These are phyloP conservation scores for Sphinx pinastri DNA, from an alignment of 2,888 invertebrate genomes.

Conservation along the genomic window DNA sequence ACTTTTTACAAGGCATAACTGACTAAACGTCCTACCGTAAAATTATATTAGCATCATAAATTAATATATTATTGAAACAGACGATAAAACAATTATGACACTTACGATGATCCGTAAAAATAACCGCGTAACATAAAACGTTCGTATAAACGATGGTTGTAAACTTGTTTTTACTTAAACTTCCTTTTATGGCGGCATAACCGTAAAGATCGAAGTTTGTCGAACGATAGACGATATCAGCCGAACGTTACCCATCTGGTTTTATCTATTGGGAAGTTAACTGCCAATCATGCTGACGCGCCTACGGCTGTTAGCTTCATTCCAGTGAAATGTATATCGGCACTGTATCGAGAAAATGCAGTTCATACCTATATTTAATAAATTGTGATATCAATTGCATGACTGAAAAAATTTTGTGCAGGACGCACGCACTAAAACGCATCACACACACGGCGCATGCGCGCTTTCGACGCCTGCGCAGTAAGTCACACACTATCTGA, in stretches of 20 bases:
- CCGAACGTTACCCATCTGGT: conserved; percentile 20
- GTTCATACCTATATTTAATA: too few species aligned
- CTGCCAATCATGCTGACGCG: conserved; percentile 50
- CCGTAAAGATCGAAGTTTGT: conserved; percentile 75
- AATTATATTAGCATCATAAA: conserved; percentile 30
- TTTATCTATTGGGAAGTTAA: conserved; percentile 56
- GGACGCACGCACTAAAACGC: too few species aligned
- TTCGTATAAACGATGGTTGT: conserved; percentile 69
- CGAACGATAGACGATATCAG: conserved; percentile 69
- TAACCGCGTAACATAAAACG: conserved; percentile 66
- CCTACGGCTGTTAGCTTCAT: conserved; percentile 4
- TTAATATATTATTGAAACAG: conserved; percentile 48
- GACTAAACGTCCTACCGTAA: conserved; percentile 12
- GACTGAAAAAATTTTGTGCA: too few species aligned
- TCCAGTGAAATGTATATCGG: neutral
- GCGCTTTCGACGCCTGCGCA: too few species aligned
- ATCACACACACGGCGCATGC: too few species aligned
- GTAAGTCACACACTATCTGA: too few species aligned
- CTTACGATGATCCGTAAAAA: conserved; percentile 58
- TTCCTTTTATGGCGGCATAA: conserved; percentile 76
- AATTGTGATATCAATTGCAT: too few species aligned
- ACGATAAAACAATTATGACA: conserved; percentile 58
- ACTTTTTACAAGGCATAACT: conserved; percentile 28
- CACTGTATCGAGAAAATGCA: too few species aligned
- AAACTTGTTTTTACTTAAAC: conserved; percentile 80